phyloP scores from a whole-genome alignment of 2,797 vertebrate genomes.

The Bovichtus variegatus region DNA sequence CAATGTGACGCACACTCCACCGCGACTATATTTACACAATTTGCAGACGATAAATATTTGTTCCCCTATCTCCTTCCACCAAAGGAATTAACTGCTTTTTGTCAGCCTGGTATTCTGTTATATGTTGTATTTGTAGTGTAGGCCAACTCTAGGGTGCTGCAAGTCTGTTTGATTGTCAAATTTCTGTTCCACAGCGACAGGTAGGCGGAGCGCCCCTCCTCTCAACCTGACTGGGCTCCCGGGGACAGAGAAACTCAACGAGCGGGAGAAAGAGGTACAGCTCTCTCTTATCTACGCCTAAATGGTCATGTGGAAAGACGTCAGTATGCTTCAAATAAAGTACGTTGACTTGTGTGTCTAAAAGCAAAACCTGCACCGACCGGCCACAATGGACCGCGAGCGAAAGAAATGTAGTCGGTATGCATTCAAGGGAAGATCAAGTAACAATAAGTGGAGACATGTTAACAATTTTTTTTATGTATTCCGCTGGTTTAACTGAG shows the following conservation, averaged over 20 bases:
- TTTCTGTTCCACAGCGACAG: conserved; percentile 77
- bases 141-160: not conserved
- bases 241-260: conserved; percentile 97
- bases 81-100: conserved; percentile 43
- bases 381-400: not conserved
- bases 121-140: conserved; percentile 25
- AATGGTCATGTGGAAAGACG: not conserved
- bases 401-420: not conserved
- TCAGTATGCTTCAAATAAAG: not conserved
- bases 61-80: conserved; percentile 28
- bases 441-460: not conserved
- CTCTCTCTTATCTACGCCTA: not conserved
- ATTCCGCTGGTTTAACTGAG: not conserved
- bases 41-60: conserved; percentile 49
- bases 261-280: conserved; percentile 97
- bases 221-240: conserved; percentile 97
- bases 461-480: not conserved
- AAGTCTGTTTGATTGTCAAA: conserved; percentile 31
- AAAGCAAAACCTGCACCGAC: not conserved
- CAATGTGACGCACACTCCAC: conserved; percentile 39
- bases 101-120: conserved; percentile 27
- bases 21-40: conserved; percentile 57
- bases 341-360: not conserved
- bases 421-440: not conserved
- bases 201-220: conserved; percentile 94